Base-by-base conservation (phyloP, 2,797 vertebrate genomes). In the Toxotes lorentzi region DNA sequence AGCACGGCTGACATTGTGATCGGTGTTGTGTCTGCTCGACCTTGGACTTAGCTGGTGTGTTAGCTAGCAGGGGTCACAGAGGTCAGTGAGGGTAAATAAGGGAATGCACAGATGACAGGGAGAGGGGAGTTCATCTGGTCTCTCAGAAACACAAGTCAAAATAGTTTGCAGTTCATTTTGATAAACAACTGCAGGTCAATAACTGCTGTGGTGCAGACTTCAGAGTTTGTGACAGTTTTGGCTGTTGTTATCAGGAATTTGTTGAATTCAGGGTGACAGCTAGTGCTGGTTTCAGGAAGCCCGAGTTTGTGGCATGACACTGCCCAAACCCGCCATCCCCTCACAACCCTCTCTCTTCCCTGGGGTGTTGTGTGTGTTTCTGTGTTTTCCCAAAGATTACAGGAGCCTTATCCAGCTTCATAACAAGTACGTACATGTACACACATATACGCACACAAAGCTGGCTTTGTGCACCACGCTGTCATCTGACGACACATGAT, bases 351-450 rank as follows among this genome's bases (percentile, higher is more conserved):
- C 40, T 50, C 32, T 62, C 21, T 60, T 24, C 68, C 48, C 32
- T 24, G 19, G 58, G 69, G 69, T 67, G 60, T 17, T 74, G 73
- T 82, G 79, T 90, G 81, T 86, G 70, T 83, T 70, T 76, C 45
- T 65, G 27, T 86, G 82, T 90, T 88, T 90, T 88, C 74, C 65
- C 61, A 74, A 72, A 70, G 83, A 83, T 91, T 89, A 80, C 82
- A 82, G 73, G 50, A 90, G 74, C 73, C 83, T 84, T 83, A 87
- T 86, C 63, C 70, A 78, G 78, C 89, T 91, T 91, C 89, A 88
- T 86, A 92, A 92, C 82, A 89, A 80, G 85, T 84, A 79, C 89
- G 90, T 87, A 79, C 85, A 86, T 78, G 83, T 81, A 82, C 56
- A 88, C 19, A 60, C 73, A 78, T 50, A 74, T 41, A 60, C 43